Evolutionary conservation across 2,888 invertebrate species (phyloP).

Genomic region (Drosophila recens): DNA sequence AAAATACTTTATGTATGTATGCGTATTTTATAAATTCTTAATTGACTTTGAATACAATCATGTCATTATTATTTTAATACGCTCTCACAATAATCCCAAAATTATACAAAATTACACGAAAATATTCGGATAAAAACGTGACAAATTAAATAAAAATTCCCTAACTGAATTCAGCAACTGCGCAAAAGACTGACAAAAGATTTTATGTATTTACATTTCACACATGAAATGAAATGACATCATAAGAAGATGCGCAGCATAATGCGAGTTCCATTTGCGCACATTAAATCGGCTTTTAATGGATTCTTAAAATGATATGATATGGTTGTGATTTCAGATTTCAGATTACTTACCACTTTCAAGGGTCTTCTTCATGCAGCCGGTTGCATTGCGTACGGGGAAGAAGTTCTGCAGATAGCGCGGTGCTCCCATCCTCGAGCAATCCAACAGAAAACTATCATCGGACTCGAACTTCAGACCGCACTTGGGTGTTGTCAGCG

Average conservation of each 20-base stretch:
- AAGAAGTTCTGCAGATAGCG: conserved; percentile 77
- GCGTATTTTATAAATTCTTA: not conserved
- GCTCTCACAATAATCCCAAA: conserved; percentile 35
- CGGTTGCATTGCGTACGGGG: conserved; percentile 81
- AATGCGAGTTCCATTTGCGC: conserved; percentile 14
- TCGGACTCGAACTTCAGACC: conserved; percentile 82
- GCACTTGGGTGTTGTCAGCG: conserved; percentile 80
- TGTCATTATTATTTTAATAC: conserved; percentile 53
- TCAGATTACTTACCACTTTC: conserved; percentile 78
- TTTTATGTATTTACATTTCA: no score
- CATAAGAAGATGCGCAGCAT: conserved; percentile 32
- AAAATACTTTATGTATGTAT: no score
- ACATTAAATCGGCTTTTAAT: conserved; percentile 23
- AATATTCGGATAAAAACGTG: conserved; percentile 8
- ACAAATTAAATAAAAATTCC: conserved; percentile 37
- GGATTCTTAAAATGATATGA: not conserved
- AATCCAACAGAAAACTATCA: conserved; percentile 76
- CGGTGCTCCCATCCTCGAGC: conserved; percentile 77
- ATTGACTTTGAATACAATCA: conserved; percentile 1
- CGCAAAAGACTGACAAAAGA: conserved; percentile 22
- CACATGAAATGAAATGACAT: conserved; percentile 49
- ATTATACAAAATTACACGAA: conserved; percentile 53
- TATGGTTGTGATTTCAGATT: not conserved
- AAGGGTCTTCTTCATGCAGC: conserved; percentile 83
- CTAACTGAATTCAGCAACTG: conserved; percentile 15